Percentiles rank a stretch among this genome's conserved stretches.
These are phyloP conservation scores for Ips nitidus DNA, from an alignment of 1,140 invertebrate genomes.

Conservation along the genomic window DNA sequence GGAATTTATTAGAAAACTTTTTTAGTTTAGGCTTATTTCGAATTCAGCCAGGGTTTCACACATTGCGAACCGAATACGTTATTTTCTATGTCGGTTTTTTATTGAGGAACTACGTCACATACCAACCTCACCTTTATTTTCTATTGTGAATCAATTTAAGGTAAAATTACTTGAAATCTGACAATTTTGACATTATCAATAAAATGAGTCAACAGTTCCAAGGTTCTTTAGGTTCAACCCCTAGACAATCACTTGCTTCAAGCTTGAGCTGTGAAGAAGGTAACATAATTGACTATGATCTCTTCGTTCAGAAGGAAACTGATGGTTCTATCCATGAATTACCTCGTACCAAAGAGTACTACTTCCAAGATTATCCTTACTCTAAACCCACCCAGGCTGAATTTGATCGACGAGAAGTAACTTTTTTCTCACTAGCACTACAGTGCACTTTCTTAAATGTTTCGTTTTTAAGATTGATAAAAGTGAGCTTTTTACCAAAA, in stretches of 20 bases:
- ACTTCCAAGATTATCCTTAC: conserved; percentile 17
- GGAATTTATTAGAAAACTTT: conserved; percentile 16
- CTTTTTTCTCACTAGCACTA: neutral
- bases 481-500: conserved; percentile 17
- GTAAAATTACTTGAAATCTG: too few species aligned
- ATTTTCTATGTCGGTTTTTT: neutral
- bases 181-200: neutral
- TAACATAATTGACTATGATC: conserved; percentile 4
- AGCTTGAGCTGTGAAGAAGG: conserved; percentile 7
- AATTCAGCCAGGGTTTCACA: conserved; percentile 5
- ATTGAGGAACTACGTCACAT: too few species aligned
- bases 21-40: conserved; percentile 3
- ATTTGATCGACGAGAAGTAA: conserved; percentile 16
- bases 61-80: conserved; percentile 6
- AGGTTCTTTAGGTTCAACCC: too few species aligned
- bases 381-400: conserved; percentile 14
- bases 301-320: neutral
- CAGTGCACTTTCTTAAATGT: neutral
- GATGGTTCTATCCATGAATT: neutral
- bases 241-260: too few species aligned
- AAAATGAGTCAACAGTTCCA: neutral
- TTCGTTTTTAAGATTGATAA: conserved; percentile 2
- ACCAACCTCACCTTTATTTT: too few species aligned
- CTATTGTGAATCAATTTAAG: too few species aligned
- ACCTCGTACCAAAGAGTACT: conserved; percentile 10